Percentiles rank a stretch among this genome's conserved stretches.
These are phyloP conservation scores for Bombus picipes DNA, from an alignment of 1,140 invertebrate genomes.

Conservation along the genomic window DNA sequence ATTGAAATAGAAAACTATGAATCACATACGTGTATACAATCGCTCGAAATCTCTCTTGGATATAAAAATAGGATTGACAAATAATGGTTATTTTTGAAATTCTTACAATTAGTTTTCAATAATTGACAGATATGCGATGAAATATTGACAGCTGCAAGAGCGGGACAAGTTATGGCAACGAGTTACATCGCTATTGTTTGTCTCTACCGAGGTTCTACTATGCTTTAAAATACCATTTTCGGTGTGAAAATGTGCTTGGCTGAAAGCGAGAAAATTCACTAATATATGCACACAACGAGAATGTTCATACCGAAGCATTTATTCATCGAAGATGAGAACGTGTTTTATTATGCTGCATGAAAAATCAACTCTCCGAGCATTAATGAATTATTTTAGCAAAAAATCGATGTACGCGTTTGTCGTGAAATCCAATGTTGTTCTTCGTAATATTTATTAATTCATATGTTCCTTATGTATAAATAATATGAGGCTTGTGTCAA, in stretches of 20 bases:
- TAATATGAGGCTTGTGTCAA: no score
- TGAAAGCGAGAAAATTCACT: background rate
- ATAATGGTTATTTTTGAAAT: no score
- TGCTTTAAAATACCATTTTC: background rate
- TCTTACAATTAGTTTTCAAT: no score
- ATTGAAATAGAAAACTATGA: background rate
- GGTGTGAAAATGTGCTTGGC: background rate
- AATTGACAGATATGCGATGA: no score
- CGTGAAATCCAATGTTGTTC: background rate
- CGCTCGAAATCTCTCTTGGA: no score
- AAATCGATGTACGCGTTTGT: background rate
- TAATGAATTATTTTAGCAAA: background rate
- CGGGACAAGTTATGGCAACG: no score
- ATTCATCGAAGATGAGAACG: background rate
- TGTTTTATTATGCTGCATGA: background rate
- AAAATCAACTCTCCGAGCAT: background rate
- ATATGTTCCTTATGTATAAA: background rate
- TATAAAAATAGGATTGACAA: no score
- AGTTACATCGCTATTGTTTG: background rate
- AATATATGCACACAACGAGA: background rate
- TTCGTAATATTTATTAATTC: background rate
- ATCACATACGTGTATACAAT: background rate
- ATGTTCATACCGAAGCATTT: background rate
- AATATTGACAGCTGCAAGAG: no score
- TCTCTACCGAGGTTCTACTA: background rate